A percentile compares a stretch with the other conserved stretches of the same genome.
Evolutionary conservation across 2,797 vertebrate species (phyloP).

Genomic region (Yasuhikotakia modesta): DNA sequence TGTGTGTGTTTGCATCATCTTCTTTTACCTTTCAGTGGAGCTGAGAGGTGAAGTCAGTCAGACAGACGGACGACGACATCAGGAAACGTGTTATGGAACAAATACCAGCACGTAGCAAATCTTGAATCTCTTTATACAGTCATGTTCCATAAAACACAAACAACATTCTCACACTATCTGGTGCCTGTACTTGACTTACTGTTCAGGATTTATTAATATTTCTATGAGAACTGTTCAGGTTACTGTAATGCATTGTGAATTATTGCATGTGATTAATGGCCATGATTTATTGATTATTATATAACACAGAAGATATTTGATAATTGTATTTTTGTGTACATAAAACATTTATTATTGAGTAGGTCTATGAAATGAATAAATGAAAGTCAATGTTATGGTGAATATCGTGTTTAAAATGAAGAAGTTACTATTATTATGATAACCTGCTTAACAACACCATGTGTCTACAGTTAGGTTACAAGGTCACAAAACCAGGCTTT

Average conservation of each 20-base stretch:
- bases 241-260: not conserved
- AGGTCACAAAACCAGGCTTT: not conserved
- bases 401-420: not conserved
- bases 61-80: constrained; percentile 45
- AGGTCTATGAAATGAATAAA: not conserved
- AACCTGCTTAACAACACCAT: not conserved
- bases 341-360: not conserved
- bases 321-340: not conserved
- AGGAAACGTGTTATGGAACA: not conserved
- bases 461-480: not conserved
- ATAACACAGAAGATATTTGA: not conserved
- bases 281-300: not conserved
- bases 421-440: not conserved
- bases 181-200: constrained; percentile 15
- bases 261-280: not conserved
- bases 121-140: constrained; percentile 15
- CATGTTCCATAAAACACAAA: constrained; percentile 32
- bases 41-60: constrained; percentile 52
- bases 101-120: constrained; percentile 28
- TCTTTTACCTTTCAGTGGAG: constrained; percentile 46
- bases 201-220: not conserved
- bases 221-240: not conserved
- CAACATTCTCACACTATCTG: constrained; percentile 19
- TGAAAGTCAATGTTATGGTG: not conserved
- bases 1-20: constrained; percentile 17